Base-by-base conservation (phyloP, 53 echinoderm and acorn worm genomes). In the Antedon mediterranea region DNA sequence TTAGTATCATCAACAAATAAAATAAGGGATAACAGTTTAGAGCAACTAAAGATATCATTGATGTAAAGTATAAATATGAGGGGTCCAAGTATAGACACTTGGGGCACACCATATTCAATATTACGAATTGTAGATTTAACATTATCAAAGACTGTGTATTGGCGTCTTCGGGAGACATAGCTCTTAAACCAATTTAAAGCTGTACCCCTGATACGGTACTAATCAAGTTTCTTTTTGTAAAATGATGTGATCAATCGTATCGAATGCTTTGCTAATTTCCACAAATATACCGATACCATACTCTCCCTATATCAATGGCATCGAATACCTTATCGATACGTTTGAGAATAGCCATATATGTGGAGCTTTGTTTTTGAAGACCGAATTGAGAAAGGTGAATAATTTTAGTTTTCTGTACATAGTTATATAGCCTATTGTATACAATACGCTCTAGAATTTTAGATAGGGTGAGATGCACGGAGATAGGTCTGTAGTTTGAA, bases 361-460 rank as follows among this genome's bases (percentile, higher is more conserved):
- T 74, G 31, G 20, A 31, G 31, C 6, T 31, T 20, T 74, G 30
- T 74, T 74, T 30, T 18, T 31, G 29, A 74, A 74, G 30, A 74
- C 75, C 75, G 75, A 29, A 74, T 31, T 74, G 30, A 3, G 75
- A 31, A 3, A 4, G 20, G 30, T 31, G 29, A 74, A 28, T 30
- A n/a, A n/a, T n/a, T n/a, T n/a, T 7, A 41, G 13, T 41, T 7
- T 41, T 41, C 13, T 41, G 41, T 41, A 41, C 5, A 13, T 41
- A 41, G 41, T 41, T 41, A 41, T n/a, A n/a, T 41, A 41, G 13
- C 13, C 41, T 41, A 13, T 41, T 41, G 13, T 41, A 41, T 41
- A 41, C 41, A 41, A 41, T 41, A n/a, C 31, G 77, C 80, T 34
- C 74, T 74, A 29, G 73, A 57, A 27, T 34, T 78, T 30, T 87